Base-by-base conservation (phyloP, 2,888 invertebrate species). In the Tetranychus piercei region DNA sequence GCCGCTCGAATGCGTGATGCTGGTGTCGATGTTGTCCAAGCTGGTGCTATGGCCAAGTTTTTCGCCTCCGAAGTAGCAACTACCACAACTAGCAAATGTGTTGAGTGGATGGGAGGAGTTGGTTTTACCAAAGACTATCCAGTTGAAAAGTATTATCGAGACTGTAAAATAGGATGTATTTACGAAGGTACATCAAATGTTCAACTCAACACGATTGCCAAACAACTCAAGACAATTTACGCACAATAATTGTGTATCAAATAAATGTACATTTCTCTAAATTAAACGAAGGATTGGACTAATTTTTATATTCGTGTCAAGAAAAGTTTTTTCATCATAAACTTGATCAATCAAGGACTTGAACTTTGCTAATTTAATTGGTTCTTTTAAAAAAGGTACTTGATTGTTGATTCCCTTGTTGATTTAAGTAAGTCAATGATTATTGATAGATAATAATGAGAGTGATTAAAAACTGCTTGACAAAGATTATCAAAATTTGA, bases 151-250 rank as follows among this genome's bases (percentile, higher is more conserved):
- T 94, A 87, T 85, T 97, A 91, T 85, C 86, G 97, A 76, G 97
- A 97, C 81, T 89, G 89, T 78, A 97, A 97, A 85, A 93, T 96
- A 79, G 97, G 96, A 43, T 90, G 94, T 43, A 94, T 97, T 80
- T 97, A 97, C 81, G 97, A 97, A 83, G 97, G 97, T 75, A 96
- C 97, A 20, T 91, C 90, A 79, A 97, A 97, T 81, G 95, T 97
- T 86, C 96, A 97, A 82, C 84, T 97, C 73, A 93, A 89, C 80
- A 97, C 97, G 1, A 96, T 97, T 80, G 95, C 96, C 74, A 97
- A 95, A 83, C 85, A 87, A 74, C 86, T 97, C 18, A 72, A 34
- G 34, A 34, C 34, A 34, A 34, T 34, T 34, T 34, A 34, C 34
- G 34, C 34, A 3, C 34, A 34, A 34, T 34, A 34, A 34, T 34